Base-by-base conservation (phyloP, 1,140 invertebrate species). In the Anoplophora glabripennis region DNA sequence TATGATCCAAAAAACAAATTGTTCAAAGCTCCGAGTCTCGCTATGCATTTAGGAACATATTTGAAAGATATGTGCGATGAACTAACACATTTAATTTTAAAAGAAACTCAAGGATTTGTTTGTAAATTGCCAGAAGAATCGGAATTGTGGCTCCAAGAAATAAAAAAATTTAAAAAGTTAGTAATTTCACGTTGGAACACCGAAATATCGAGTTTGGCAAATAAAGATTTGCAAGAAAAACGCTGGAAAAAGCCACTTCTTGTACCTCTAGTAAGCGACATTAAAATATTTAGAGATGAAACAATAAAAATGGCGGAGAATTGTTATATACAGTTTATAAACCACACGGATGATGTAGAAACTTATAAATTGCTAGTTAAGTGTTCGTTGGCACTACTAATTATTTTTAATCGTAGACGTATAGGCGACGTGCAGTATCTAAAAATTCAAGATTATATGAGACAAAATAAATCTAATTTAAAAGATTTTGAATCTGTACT, bases 391-490 rank as follows among this genome's bases (percentile, higher is more conserved):
- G 40, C 61, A 10, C 53, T 66, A 46, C 21, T 66, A 42, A 64
- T 64, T 40, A 8, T 66, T 28, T 68, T 68, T 57, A 65, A 65
- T 36, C 53, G 61, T 57, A n/a, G 65, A 35, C n/a, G n/a, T n/a
- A 67, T 65, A 48, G 65, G 63, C 0, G 65, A 64, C 57, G 63
- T 67, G 18, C 62, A 67, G 37, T 67, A 37, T 61, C 38, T 68
- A 28, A 68, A 68, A 66, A 53, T 66, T 33, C 1, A 46, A 28
- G 61, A 68, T 33, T 34, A 53, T 9, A 61, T 48, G 9, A 41
- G n/a, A 35, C 56, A 40, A 53, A 60, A 21, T 34, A 54, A 64
- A 48, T 57, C 40, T 52, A 59, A 14, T 28, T n/a, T n/a, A n/a
- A n/a, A n/a, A n/a, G 66, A 67, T 53, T 66, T 68, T 66, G 52